These are phyloP conservation scores for Trypoxylon attenuatum DNA, from an alignment of 2,888 invertebrate genomes.

Conservation along the genomic window DNA sequence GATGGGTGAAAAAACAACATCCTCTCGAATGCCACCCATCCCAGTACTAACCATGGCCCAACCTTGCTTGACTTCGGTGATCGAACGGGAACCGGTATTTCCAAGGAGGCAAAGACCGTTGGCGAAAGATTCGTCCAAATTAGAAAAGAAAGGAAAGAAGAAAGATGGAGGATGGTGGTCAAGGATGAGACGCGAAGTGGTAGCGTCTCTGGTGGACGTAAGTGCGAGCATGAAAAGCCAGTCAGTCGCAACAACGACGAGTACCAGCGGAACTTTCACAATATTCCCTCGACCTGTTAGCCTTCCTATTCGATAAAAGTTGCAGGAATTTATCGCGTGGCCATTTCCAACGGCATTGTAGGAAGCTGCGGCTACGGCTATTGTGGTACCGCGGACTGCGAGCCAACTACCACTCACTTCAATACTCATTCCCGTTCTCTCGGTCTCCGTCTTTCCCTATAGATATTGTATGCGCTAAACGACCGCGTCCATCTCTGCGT, in stretches of 20 bases:
- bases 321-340: constrained; percentile 66
- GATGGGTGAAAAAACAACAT: too few species aligned
- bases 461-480: too few species aligned
- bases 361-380: constrained; percentile 51
- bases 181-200: not conserved
- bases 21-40: too few species aligned
- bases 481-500: too few species aligned
- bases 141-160: not conserved
- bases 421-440: not conserved
- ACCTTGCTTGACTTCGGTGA: too few species aligned
- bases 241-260: constrained; percentile 32
- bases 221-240: constrained; percentile 39
- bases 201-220: constrained; percentile 6
- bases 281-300: constrained; percentile 62
- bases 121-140: too few species aligned
- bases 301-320: constrained; percentile 65
- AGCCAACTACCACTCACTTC: constrained; percentile 14
- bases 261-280: constrained; percentile 54
- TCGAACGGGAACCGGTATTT: too few species aligned
- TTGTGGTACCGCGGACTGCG: constrained; percentile 51
- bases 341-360: constrained; percentile 60
- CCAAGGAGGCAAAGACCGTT: too few species aligned
- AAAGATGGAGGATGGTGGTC: not conserved
- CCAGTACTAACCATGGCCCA: too few species aligned
- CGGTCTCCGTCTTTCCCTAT: not conserved